These are phyloP conservation scores for Neosalanx taihuensis DNA, from an alignment of 2,797 vertebrate species.

Conservation along the genomic window DNA sequence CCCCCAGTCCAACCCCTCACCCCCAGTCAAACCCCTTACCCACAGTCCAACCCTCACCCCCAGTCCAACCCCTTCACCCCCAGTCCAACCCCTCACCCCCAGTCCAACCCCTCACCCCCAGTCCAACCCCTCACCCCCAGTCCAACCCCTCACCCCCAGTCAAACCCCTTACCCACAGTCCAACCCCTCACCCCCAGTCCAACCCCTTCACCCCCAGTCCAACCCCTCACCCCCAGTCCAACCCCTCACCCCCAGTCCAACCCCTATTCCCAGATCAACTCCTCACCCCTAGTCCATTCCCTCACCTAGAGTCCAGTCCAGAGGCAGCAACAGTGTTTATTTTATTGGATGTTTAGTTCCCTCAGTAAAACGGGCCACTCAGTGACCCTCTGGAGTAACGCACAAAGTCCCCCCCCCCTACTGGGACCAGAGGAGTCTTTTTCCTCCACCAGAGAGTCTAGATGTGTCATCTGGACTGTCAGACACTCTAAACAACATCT, in stretches of 20 bases:
- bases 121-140: neutral
- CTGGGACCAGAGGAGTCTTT: conserved; percentile 73
- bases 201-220: neutral
- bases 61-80: neutral
- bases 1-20: neutral
- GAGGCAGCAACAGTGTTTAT: conserved; percentile 66
- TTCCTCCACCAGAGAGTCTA: conserved; percentile 73
- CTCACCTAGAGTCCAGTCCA: conserved; percentile 29
- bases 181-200: neutral
- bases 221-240: neutral
- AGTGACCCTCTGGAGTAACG: conserved; percentile 57
- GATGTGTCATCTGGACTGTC: conserved; percentile 81
- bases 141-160: no score
- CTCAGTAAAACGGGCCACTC: conserved; percentile 73
- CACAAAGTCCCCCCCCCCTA: conserved; percentile 41
- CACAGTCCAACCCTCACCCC: neutral
- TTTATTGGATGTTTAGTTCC: conserved; percentile 79
- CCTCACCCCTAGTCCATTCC: neutral
- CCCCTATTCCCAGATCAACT: no score
- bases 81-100: neutral
- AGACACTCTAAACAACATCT: conserved; percentile 79
- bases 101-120: neutral
- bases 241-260: neutral
- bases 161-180: neutral
- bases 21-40: neutral